These are phyloP conservation scores for Calonectris borealis DNA, from an alignment of 2,113 vertebrate genomes.

Conservation along the genomic window DNA sequence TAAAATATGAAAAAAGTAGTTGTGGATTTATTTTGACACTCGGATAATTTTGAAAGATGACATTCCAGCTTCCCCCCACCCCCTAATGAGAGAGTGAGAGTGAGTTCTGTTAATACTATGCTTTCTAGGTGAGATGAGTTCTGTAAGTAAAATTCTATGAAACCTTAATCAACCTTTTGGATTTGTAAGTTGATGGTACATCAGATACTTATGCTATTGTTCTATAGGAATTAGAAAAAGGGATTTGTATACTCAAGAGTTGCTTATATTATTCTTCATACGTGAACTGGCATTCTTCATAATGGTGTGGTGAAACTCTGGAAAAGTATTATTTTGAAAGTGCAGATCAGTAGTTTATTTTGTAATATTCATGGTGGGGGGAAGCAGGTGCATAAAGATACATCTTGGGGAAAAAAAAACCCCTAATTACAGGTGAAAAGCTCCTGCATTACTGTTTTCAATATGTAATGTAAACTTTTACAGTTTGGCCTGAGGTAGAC, in stretches of 20 bases:
- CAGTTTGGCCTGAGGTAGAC: slow-evolving; percentile 38
- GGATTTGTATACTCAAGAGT: neutral
- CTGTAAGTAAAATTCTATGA: neutral
- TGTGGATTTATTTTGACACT: neutral
- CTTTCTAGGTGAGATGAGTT: neutral
- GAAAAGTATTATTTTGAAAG: neutral
- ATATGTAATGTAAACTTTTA: neutral
- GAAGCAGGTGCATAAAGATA: neutral
- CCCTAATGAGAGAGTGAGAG: neutral
- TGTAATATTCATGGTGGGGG: neutral
- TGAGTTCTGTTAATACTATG: neutral
- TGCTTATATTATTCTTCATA: neutral
- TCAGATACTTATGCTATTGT: neutral
- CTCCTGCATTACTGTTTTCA: neutral
- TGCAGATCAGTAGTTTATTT: neutral
- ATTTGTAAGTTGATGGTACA: neutral
- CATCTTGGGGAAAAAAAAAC: neutral
- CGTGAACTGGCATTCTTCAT: neutral
- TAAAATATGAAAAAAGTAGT: neutral
- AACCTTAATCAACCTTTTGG: neutral
- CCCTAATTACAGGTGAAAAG: neutral
- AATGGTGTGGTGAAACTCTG: neutral
- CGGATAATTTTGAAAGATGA: neutral
- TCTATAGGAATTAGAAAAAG: neutral
- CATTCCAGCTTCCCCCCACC: neutral